Evolutionary conservation across 1,140 invertebrate genomes (phyloP), one percentile per base, ranked within the genome.

Genomic region (Neomicropteryx cornuta): DNA sequence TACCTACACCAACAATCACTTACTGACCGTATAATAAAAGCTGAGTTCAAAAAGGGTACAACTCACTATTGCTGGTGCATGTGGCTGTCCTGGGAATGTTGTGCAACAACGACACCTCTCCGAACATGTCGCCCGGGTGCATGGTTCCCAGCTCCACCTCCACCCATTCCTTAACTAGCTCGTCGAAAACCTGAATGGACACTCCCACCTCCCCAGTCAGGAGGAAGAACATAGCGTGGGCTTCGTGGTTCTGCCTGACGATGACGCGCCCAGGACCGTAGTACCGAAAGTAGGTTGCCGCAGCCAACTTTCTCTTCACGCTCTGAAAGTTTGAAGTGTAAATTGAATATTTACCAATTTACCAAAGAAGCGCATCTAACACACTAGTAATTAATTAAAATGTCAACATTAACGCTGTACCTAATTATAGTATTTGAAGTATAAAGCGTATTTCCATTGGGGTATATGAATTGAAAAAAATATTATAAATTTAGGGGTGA

Each of bases 71-170:
- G 18, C 70, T 72, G 10, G 63, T 62, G 30, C 71, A 65, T 3
- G 75, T 76, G 2, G 70, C 66, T 16, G 69, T 68, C 45, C 77
- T 65, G 10, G 62, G 60, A 33, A 76, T 65, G 10, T 63, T 61
- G 40, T 78, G 74, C 16, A 79, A 48, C 16, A 79, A 48, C n/a
- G 73, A 71, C 13, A 76, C 65, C 48, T 77, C 73, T 0, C 76
- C 77, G 45, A 79, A 77, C 58, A 73, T 71, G 33, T 74, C 71
- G 1, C 75, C 76, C 2, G 60, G 14, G 19, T 54, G 52, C 54
- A 64, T 58, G n/a, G 44, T 48, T 1, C 58, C 62, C 2, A 64
- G 38, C 2, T 64, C 58, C 8, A 62, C 48, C 2, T 62, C 53
- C n/a, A 73, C 58, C n/a, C 60, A 53, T 38, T 68, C 51, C 5